These are phyloP conservation scores for Nomada flava DNA, from an alignment of 2,888 invertebrate genomes.

Conservation along the genomic window DNA sequence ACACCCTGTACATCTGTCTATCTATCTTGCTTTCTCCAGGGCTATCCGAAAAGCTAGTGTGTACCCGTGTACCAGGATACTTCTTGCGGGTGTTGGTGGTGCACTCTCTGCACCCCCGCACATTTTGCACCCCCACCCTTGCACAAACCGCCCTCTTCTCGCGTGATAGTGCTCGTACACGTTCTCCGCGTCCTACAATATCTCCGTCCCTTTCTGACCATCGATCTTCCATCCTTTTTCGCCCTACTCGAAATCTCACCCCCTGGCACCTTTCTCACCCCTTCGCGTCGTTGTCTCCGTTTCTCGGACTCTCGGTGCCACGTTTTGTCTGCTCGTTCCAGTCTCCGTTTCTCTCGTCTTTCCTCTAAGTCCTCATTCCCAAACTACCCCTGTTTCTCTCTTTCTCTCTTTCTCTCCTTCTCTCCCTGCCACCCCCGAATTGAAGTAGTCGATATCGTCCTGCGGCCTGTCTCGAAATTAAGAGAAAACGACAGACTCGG, in stretches of 20 bases:
- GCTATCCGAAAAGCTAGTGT: slow-evolving; percentile 54
- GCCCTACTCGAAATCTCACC: slow-evolving; percentile 24
- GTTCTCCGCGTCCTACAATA: slow-evolving; percentile 60
- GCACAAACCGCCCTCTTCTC: slow-evolving; percentile 36
- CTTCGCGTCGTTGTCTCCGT: slow-evolving; percentile 11
- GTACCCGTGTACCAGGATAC: slow-evolving; percentile 60
- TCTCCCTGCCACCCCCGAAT: slow-evolving; percentile 69
- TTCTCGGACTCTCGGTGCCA: slow-evolving; percentile 38
- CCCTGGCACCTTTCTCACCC: slow-evolving; percentile 10
- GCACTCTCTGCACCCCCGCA: slow-evolving; percentile 39
- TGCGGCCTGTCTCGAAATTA: slow-evolving; percentile 81
- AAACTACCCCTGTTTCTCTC: neutral
- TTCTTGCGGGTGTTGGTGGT: slow-evolving; percentile 58
- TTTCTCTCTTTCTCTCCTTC: slow-evolving; percentile 18
- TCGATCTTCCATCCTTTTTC: slow-evolving; percentile 41
- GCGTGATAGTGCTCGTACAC: slow-evolving; percentile 57
- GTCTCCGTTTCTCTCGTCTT: slow-evolving; percentile 4
- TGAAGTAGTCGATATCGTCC: slow-evolving; percentile 82
- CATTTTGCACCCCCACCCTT: slow-evolving; percentile 27
- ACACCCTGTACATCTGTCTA: slow-evolving; percentile 4
- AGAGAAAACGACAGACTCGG: slow-evolving; percentile 74
- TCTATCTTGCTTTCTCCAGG: neutral
- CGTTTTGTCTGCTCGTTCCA: slow-evolving; percentile 23
- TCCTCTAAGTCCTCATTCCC: slow-evolving; percentile 18
- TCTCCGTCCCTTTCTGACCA: slow-evolving; percentile 38